Percentiles rank a stretch among this genome's conserved stretches.
Conservation (phyloP, 2,797 vertebrate species). For the Allobates femoralis region DNA sequence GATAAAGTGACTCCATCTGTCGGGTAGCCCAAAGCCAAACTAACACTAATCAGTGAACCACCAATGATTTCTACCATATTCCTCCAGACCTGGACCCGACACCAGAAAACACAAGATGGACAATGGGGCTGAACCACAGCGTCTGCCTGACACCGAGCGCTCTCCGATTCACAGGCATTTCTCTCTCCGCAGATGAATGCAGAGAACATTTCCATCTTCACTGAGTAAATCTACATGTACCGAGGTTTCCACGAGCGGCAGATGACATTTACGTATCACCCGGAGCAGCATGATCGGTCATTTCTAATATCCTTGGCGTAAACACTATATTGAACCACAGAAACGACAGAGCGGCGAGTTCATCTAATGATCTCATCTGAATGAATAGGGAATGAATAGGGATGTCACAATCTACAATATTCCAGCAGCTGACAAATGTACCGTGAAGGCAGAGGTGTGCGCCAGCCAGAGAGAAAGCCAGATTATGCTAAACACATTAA, state of each 20-base stretch:
- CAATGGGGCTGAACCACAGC: too few relatives aligned
- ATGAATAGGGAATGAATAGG: constrained; percentile 39
- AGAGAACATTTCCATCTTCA: neutral
- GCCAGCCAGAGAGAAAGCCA: neutral
- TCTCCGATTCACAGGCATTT: neutral
- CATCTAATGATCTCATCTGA: constrained; percentile 25
- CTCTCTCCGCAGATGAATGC: neutral
- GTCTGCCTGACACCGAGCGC: too few relatives aligned
- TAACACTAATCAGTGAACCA: too few relatives aligned
- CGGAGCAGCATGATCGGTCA: neutral
- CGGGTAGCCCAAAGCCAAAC: too few relatives aligned
- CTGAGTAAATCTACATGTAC: neutral
- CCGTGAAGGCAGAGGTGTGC: neutral
- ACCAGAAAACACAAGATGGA: too few relatives aligned
- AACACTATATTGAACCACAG: neutral
- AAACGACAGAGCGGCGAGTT: neutral
- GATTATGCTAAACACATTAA: constrained; percentile 13
- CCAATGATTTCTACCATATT: too few relatives aligned
- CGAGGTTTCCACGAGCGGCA: neutral
- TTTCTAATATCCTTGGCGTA: neutral
- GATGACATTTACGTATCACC: constrained; percentile 4
- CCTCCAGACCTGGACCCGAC: too few relatives aligned
- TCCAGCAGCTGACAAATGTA: constrained; percentile 34
- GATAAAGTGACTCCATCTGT: too few relatives aligned
- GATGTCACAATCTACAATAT: constrained; percentile 1